Percentiles rank a stretch among this genome's conserved stretches.
Conservation (phyloP, 2,888 invertebrate species). For the Caprella mutica region DNA sequence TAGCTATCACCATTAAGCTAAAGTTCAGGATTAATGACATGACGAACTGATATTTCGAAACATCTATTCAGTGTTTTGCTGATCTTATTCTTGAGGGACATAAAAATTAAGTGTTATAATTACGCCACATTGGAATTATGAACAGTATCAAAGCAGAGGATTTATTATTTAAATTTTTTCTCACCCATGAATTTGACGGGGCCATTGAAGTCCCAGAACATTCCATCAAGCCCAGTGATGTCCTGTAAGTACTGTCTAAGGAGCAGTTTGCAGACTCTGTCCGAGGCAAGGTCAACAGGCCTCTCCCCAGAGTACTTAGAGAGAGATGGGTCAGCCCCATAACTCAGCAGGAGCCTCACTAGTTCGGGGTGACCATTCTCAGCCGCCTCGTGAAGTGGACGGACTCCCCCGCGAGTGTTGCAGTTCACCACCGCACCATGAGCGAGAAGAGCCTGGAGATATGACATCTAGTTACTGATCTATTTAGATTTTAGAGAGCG, state of each 20-base stretch:
- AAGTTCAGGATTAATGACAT: no score
- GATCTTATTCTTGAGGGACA: no score
- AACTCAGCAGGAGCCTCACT: conserved; percentile 70
- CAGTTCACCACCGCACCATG: conserved; percentile 31
- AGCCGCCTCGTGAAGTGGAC: conserved; percentile 88
- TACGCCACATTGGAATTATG: no score
- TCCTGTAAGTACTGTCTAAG: conserved; percentile 2
- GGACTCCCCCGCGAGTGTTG: conserved; percentile 27
- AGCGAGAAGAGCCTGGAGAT: conserved; percentile 24
- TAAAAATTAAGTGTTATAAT: no score
- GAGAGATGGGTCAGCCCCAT: conserved; percentile 81
- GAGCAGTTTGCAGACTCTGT: conserved; percentile 9
- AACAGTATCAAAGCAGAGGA: no score
- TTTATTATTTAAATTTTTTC: no score
- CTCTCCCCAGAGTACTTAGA: conserved; percentile 67
- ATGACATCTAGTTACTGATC: no score
- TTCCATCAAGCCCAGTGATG: conserved; percentile 1
- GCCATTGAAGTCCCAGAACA: conserved; percentile 5
- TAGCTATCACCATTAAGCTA: no score
- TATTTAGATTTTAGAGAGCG: no score
- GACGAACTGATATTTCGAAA: no score
- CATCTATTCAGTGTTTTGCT: no score
- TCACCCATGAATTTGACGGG: conserved; percentile 7
- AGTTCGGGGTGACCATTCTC: conserved; percentile 83
- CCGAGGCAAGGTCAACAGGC: conserved; percentile 25